These are phyloP conservation scores for Agrypnia vestita DNA, from an alignment of 1,140 invertebrate genomes.

Conservation along the genomic window DNA sequence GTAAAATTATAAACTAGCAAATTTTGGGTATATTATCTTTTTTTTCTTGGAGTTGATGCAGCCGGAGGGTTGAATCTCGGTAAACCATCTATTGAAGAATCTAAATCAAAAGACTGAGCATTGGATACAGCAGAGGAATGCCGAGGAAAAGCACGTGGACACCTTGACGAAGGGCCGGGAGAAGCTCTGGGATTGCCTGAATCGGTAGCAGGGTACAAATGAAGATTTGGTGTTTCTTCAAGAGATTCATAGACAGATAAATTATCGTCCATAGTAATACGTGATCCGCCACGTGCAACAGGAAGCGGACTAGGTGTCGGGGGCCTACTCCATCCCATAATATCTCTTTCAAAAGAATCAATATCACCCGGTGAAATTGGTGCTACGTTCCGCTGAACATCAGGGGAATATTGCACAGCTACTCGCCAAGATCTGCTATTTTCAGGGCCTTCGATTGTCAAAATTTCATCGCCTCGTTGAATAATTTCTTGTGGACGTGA, in stretches of 20 bases:
- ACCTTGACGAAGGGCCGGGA: no score
- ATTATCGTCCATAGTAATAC: neutral
- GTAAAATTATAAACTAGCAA: no score
- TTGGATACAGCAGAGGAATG: no score
- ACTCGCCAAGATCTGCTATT: neutral
- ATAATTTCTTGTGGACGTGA: neutral
- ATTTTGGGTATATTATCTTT: neutral
- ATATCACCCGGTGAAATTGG: neutral
- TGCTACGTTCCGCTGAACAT: neutral
- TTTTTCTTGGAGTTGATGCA: slow-evolving; percentile 9
- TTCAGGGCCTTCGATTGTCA: slow-evolving; percentile 7
- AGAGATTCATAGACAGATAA: neutral
- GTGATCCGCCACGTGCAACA: neutral
- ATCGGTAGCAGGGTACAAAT: neutral
- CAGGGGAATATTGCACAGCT: slow-evolving; percentile 17
- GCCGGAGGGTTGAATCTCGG: neutral
- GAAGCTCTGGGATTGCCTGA: no score
- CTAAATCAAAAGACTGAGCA: no score
- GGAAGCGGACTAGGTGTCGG: neutral
- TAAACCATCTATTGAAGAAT: neutral
- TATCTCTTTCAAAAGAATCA: slow-evolving; percentile 27
- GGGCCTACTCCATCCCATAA: neutral
- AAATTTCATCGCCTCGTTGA: slow-evolving; percentile 3
- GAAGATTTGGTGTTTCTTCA: neutral
- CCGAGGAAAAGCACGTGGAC: no score